These are phyloP conservation scores for Threskiornis aethiopicus DNA, from an alignment of 2,797 vertebrate species.

Conservation along the genomic window DNA sequence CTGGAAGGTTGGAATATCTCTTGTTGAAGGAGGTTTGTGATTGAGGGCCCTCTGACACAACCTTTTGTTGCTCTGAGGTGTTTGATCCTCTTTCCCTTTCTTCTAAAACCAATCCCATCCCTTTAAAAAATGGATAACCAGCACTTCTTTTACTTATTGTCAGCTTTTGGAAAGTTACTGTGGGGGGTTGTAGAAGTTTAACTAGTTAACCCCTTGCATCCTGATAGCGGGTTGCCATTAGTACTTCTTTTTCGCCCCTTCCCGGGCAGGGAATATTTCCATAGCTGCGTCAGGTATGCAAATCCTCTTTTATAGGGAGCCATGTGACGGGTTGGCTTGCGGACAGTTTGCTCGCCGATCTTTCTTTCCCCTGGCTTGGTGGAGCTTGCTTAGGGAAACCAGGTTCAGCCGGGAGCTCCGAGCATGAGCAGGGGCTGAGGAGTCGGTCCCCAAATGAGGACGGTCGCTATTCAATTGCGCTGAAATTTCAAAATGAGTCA, in stretches of 20 bases:
- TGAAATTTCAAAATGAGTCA: slow-evolving; percentile 50
- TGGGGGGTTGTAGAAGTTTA: slow-evolving; percentile 81
- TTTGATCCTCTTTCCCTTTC: slow-evolving; percentile 97
- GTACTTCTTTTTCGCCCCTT: background rate
- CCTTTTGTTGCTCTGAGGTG: slow-evolving; percentile 96
- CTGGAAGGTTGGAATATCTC: slow-evolving; percentile 89
- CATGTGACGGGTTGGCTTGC: slow-evolving; percentile 54
- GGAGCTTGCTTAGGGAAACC: background rate
- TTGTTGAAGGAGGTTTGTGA: slow-evolving; percentile 90
- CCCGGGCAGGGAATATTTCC: slow-evolving; percentile 24
- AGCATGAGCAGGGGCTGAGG: background rate
- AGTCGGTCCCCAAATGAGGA: background rate
- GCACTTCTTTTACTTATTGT: slow-evolving; percentile 84
- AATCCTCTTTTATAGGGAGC: slow-evolving; percentile 61
- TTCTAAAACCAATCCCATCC: slow-evolving; percentile 85
- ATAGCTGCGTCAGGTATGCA: slow-evolving; percentile 67
- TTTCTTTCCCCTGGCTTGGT: background rate
- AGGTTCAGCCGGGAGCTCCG: background rate
- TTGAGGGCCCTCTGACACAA: slow-evolving; percentile 94
- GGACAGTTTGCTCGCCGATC: slow-evolving; percentile 4
- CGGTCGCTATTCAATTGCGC: background rate
- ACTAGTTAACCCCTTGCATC: slow-evolving; percentile 79
- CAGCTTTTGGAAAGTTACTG: slow-evolving; percentile 79
- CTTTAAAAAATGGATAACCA: slow-evolving; percentile 86
- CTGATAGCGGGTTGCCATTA: background rate